A percentile compares a stretch with the other conserved stretches of the same genome.
Conservation (phyloP, 1,140 invertebrate species). For the Homalodisca vitripennis region DNA sequence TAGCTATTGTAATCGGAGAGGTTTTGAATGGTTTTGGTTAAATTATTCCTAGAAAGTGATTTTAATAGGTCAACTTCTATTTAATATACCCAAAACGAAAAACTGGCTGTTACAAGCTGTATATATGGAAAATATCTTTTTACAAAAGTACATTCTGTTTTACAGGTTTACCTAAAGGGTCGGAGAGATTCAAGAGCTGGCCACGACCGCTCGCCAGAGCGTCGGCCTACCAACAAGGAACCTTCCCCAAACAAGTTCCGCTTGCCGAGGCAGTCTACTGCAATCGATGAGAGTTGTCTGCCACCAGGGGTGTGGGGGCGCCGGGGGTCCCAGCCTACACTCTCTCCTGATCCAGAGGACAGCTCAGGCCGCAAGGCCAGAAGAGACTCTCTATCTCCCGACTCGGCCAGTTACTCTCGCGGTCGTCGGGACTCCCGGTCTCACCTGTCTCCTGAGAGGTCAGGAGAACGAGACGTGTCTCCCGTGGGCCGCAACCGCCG, state of each 20-base stretch:
- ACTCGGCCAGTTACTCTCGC: slow-evolving; percentile 62
- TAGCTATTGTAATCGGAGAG: too few species aligned
- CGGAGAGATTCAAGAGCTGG: slow-evolving; percentile 65
- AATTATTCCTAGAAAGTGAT: too few species aligned
- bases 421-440: slow-evolving; percentile 68
- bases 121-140: background rate
- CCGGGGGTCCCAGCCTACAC: slow-evolving; percentile 73
- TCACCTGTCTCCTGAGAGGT: slow-evolving; percentile 74
- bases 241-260: slow-evolving; percentile 60
- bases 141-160: background rate
- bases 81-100: background rate
- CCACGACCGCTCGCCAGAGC: slow-evolving; percentile 55
- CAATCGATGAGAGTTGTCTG: slow-evolving; percentile 78
- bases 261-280: slow-evolving; percentile 80
- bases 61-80: too few species aligned
- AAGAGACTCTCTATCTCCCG: slow-evolving; percentile 81
- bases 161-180: slow-evolving; percentile 40
- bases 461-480: slow-evolving; percentile 40
- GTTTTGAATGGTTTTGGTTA: too few species aligned
- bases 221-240: slow-evolving; percentile 41
- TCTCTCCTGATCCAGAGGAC: slow-evolving; percentile 69
- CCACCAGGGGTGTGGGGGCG: slow-evolving; percentile 61
- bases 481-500: slow-evolving; percentile 61
- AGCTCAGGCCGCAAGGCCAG: slow-evolving; percentile 64
- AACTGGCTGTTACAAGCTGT: background rate